phyloP scores from a whole-genome alignment of 2,888 invertebrate species.

The Eledona agricola region DNA sequence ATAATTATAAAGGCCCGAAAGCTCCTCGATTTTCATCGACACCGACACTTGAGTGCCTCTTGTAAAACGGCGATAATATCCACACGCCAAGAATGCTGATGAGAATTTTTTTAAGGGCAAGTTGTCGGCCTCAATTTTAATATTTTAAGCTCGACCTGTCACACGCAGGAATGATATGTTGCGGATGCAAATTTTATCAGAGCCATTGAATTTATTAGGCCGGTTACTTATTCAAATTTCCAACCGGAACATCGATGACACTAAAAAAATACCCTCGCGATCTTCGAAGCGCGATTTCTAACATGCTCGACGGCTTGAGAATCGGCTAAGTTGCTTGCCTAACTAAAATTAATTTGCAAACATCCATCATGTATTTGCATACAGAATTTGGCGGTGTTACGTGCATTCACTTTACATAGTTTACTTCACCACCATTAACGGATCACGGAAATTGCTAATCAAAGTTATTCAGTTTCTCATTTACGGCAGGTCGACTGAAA shows the following conservation, averaged over 20 bases:
- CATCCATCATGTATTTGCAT: conserved; percentile 22
- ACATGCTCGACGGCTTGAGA: conserved; percentile 6
- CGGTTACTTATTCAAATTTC: conserved; percentile 31
- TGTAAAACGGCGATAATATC: conserved; percentile 26
- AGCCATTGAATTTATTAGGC: conserved; percentile 35
- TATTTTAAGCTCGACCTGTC: conserved; percentile 33
- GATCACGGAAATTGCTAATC: too few relatives aligned
- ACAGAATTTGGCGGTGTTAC: conserved; percentile 7
- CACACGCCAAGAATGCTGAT: conserved; percentile 35
- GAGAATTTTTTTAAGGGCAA: conserved; percentile 30
- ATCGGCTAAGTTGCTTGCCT: neutral
- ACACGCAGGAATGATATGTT: conserved; percentile 33
- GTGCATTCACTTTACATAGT: conserved; percentile 2
- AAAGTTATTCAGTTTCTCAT: too few relatives aligned
- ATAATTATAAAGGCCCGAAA: conserved; percentile 32
- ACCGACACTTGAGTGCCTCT: conserved; percentile 5
- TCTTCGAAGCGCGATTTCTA: conserved; percentile 3
- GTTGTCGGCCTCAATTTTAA: conserved; percentile 36
- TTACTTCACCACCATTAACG: conserved; percentile 4
- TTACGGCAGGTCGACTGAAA: too few relatives aligned
- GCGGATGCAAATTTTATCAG: conserved; percentile 37
- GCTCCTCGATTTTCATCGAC: conserved; percentile 17
- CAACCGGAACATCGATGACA: neutral
- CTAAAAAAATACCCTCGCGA: neutral
- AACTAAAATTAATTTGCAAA: conserved; percentile 13